Conservation (phyloP, 2,797 vertebrate species). For the Lepidocolaptes lacrymiger region DNA sequence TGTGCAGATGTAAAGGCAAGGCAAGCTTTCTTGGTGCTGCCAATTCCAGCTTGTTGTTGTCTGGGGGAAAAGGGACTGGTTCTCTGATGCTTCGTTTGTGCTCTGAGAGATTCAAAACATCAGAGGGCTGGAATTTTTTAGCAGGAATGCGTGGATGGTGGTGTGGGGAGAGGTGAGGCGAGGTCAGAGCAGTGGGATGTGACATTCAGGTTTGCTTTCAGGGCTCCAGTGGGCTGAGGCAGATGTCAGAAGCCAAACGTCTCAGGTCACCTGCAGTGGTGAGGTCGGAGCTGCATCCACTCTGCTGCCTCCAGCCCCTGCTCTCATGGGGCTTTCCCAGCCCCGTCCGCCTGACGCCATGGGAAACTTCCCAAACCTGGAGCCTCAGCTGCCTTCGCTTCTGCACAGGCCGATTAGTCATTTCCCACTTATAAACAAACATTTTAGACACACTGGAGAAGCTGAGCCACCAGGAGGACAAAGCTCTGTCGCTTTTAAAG, state of each 20-base stretch:
- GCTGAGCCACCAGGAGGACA: not conserved
- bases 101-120: not conserved
- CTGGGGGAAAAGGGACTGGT: not conserved
- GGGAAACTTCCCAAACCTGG: not conserved
- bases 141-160: not conserved
- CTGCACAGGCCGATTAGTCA: not conserved
- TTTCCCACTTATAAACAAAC: not conserved
- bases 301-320: not conserved
- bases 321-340: not conserved
- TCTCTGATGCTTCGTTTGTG: not conserved
- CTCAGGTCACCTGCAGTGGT: not conserved
- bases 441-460: not conserved
- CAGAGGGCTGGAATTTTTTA: not conserved
- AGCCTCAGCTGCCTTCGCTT: not conserved
- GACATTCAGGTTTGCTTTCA: not conserved
- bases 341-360: fast-evolving
- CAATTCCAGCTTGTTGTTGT: not conserved
- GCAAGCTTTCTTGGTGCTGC: not conserved
- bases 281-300: not conserved
- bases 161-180: fast-evolving
- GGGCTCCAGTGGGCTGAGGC: not conserved
- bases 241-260: not conserved
- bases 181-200: not conserved
- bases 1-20: not conserved
- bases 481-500: not conserved